Percentiles rank a stretch among this genome's conserved stretches.
These are phyloP conservation scores for Eurypyga helias DNA, from an alignment of 2,113 vertebrate genomes.

Conservation along the genomic window DNA sequence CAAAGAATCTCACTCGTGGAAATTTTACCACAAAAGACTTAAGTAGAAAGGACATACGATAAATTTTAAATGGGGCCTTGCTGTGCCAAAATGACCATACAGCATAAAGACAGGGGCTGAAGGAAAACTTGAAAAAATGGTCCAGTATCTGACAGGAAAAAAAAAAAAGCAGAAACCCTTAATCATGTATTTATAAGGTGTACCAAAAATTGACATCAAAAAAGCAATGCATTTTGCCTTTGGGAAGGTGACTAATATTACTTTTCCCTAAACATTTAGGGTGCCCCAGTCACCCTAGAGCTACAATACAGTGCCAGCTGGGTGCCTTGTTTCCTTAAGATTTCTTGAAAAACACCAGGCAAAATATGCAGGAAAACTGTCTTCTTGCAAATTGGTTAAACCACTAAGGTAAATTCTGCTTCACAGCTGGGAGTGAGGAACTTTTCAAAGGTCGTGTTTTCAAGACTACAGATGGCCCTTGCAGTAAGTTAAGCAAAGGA, in stretches of 20 bases:
- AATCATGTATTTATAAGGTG: background rate
- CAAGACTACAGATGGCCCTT: background rate
- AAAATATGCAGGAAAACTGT: background rate
- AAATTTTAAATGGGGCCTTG: background rate
- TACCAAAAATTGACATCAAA: background rate
- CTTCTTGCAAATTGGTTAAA: background rate
- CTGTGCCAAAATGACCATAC: background rate
- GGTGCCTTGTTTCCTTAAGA: background rate
- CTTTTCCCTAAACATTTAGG: background rate
- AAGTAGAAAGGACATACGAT: background rate
- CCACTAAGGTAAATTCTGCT: background rate
- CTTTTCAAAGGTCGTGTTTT: background rate
- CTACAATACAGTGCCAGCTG: background rate
- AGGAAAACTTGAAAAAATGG: background rate
- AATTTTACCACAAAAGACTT: background rate
- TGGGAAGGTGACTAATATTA: background rate
- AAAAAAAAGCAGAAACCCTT: background rate
- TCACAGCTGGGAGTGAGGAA: background rate
- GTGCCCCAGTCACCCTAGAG: background rate
- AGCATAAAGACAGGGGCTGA: background rate
- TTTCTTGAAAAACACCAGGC: background rate
- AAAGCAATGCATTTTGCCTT: background rate
- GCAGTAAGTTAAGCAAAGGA: background rate
- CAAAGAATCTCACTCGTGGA: background rate
- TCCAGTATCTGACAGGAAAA: background rate